Base-by-base conservation (phyloP, 2,888 invertebrate genomes). In the Pseudococcus viburni region DNA sequence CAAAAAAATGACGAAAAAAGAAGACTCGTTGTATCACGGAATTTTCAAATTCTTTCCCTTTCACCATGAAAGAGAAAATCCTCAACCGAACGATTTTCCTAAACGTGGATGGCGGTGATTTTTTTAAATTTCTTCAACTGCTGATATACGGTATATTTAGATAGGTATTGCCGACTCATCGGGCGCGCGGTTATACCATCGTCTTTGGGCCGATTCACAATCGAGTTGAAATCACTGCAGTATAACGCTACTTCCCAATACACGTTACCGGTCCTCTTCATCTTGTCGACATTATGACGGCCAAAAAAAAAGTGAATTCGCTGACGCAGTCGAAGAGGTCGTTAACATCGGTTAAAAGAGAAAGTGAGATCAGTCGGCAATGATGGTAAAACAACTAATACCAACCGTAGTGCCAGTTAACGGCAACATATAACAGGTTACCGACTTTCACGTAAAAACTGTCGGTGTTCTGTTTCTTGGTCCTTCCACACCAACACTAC, bases 351-450 rank as follows among this genome's bases (percentile, higher is more conserved):
- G 87, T 48, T 73, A 77, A 87, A 87, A 87, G 87, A 87, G 87
- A 87, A 87, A 87, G 87, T 87, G 87, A 87, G 77, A 77, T 87
- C 80, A 77, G 51, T 73, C 87, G 87, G 77, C 77, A 87, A 87
- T 48, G 87, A 87, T 87, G 87, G 87, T 80, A 77, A 80, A 33
- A 73, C 87, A 73, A 51, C 80, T 55, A 51, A 77, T 80, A 48
- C 48, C 48, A 87, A 51, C 42, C 51, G 48, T 39, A 87, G 87
- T 80, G 73, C 80, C 80, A 80, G 87, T 87, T 87, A 87, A 87
- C 87, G 87, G 87, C 87, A 87, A 87, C 73, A 48, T 64, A 77
- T 87, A 86, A 87, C 87, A 87, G 87, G 87, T 87, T 87, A 87
- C 80, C 77, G 87, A 87, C 87, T 87, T 87, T 87, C 87, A 80